Percentiles rank a stretch among this genome's conserved stretches.
Conservation (phyloP, 2,888 invertebrate species). For the Cyrtodaria siliqua region DNA sequence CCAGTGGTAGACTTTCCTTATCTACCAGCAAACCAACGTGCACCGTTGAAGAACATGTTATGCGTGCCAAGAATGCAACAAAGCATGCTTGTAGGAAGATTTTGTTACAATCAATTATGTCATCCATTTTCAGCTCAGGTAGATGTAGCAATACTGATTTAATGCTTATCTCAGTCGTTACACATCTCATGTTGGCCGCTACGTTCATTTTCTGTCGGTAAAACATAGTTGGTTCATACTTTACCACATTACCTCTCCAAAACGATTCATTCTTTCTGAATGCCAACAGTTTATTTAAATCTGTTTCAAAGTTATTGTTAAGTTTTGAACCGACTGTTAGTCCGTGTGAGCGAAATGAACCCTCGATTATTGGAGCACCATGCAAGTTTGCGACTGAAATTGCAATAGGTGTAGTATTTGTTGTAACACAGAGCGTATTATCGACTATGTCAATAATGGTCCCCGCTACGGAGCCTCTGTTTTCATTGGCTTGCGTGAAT, state of each 20-base stretch:
- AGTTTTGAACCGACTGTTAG: slow-evolving; percentile 49
- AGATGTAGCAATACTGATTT: slow-evolving; percentile 40
- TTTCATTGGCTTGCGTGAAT: background rate
- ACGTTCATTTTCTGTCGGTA: slow-evolving; percentile 72
- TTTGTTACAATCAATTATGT: slow-evolving; percentile 4
- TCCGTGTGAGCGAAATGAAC: slow-evolving; percentile 42
- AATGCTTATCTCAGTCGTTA: slow-evolving; percentile 52
- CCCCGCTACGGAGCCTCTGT: slow-evolving; percentile 29
- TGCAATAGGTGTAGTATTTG: slow-evolving; percentile 45
- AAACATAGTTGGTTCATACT: slow-evolving; percentile 71
- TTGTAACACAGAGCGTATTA: slow-evolving; percentile 64
- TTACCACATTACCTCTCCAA: slow-evolving; percentile 64
- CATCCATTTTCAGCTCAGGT: slow-evolving; percentile 19
- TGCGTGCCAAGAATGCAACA: slow-evolving; percentile 68
- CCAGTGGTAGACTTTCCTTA: slow-evolving; percentile 42
- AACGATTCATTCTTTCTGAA: slow-evolving; percentile 67
- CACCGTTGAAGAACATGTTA: slow-evolving; percentile 62
- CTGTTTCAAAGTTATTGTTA: slow-evolving; percentile 16
- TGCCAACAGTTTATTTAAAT: slow-evolving; percentile 31
- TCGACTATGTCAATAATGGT: slow-evolving; percentile 63
- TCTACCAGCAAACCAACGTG: slow-evolving; percentile 68
- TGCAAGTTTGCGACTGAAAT: slow-evolving; percentile 64
- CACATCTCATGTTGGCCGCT: slow-evolving; percentile 64
- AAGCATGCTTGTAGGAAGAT: slow-evolving; percentile 60
- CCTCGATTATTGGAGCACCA: slow-evolving; percentile 50